Base-by-base conservation (phyloP, 1,140 invertebrate species). In the Temnothorax nylanderi region DNA sequence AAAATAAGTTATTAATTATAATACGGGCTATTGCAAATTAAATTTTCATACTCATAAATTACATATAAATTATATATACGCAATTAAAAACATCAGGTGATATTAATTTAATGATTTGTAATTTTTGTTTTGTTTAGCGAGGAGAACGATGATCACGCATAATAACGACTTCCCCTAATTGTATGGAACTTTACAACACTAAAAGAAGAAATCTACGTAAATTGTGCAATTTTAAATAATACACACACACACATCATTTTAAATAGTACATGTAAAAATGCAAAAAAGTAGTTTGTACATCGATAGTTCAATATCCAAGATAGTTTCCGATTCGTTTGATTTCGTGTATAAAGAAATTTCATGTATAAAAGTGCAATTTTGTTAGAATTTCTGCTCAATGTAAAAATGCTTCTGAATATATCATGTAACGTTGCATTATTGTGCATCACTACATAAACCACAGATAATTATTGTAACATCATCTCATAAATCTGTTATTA, bases 81-180 rank as follows among this genome's bases (percentile, higher is more conserved):
- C 34, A 2, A 75, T 54, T 49, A 49, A 84, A 47, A 16, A 32
- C 41, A n/a, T 54, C 18, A 37, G 1, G 1, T 44, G 5, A 81
- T 56, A 44, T 56, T 85, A 47, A 69, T 60, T 26, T 26, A 26
- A 26, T 26, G 26, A 26, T 26, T 26, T 56, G 44, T 71, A 80
- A 65, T 64, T 49, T 64, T 72, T 80, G n/a, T 86, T 69, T 26
- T 87, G 88, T 92, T 18, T 71, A 92, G 92, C 18, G 86, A 92
- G 78, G 75, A 89, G 47, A 86, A 86, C 75, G 91, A 90, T 54
- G 77, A 90, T 34, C 69, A 87, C 32, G 85, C 67, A 74, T 80
- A 76, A 65, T 44, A 18, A 88, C 41, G 78, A 65, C 65, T 47
- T 72, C 58, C 13, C 16, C 34, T 60, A 58, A 78, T 71, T 37